Conservation (phyloP, 2,888 invertebrate species). For the Macrosoma leucophasiata region DNA sequence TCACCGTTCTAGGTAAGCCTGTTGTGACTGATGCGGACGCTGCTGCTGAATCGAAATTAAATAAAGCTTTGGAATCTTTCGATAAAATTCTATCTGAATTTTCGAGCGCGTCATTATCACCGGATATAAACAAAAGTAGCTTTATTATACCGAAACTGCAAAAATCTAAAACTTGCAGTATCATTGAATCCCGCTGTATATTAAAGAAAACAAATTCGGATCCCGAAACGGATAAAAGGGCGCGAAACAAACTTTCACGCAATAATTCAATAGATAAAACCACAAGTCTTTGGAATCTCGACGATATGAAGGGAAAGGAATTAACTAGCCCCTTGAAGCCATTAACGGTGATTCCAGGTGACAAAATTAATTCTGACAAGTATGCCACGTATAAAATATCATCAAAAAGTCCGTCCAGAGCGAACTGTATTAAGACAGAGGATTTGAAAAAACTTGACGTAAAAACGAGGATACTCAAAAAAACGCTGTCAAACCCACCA, state of each 20-base stretch:
- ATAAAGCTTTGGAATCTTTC: constrained; percentile 67
- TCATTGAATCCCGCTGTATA: constrained; percentile 81
- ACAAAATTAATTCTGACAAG: constrained; percentile 65
- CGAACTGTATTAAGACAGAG: constrained; percentile 58
- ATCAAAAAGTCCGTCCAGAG: constrained; percentile 53
- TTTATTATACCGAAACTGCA: constrained; percentile 76
- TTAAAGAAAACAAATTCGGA: constrained; percentile 76
- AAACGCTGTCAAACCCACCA: constrained; percentile 72
- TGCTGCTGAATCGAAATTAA: constrained; percentile 52
- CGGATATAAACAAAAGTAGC: constrained; percentile 39
- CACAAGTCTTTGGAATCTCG: constrained; percentile 76
- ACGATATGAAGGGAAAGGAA: constrained; percentile 73
- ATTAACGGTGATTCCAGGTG: constrained; percentile 42
- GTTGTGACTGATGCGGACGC: constrained; percentile 27
- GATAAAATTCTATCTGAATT: constrained; percentile 68
- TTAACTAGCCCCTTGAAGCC: constrained; percentile 60
- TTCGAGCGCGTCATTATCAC: constrained; percentile 40
- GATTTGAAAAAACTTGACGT: constrained; percentile 71
- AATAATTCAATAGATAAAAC: constrained; percentile 72
- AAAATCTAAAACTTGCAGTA: constrained; percentile 82
- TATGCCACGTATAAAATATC: constrained; percentile 72
- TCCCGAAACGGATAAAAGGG: constrained; percentile 49
- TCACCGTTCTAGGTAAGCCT: constrained; percentile 54
- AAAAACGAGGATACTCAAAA: constrained; percentile 72
- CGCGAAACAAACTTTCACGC: constrained; percentile 53